Evolutionary conservation across 2,888 invertebrate species (phyloP), one percentile per base, ranked within the genome.

Genomic region (Drosophila tripunctata): DNA sequence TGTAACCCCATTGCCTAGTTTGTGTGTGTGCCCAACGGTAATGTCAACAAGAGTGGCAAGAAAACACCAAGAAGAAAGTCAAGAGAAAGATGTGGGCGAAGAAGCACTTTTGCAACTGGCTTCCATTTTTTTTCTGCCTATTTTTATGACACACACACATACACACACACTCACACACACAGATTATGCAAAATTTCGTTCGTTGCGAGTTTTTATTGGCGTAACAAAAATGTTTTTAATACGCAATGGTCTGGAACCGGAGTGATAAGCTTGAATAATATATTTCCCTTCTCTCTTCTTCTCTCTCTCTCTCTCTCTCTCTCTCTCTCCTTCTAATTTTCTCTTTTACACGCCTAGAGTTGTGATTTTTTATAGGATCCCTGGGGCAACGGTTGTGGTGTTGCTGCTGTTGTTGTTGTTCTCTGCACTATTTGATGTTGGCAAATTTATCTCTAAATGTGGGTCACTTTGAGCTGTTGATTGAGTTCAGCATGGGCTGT

Each of bases 191-290:
- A 84, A 83, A 84, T 72, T 80, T 70, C 58, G n/a, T n/a, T n/a
- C n/a, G 51, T 50, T 67, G 51, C 52, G 67, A 75, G 72, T 78
- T 85, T 83, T 84, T 84, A 84, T 84, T 84, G 85, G 85, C 85
- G 77, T 75, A 73, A 81, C 83, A 80, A 78, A 84, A 84, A 84
- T 85, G 85, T 83, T 85, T 85, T 84, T 84, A 83, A 83, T 85
- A 85, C 83, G 85, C 83, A 84, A 84, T 84, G 82, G 85, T 83
- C 85, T 84, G 83, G 83, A 84, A 84, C 83, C 76, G 67, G 75
- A 77, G 85, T 84, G 83, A 84, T 84, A 84, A 84, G 85, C 82
- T 56, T 72, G 64, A 79, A 78, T 81, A 78, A 70, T 77, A 70
- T 55, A 61, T 56, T 14, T 48, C 12, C 10, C 22, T 30, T 33